Conservation (phyloP, 2,888 invertebrate genomes). For the Pheosia tremula region DNA sequence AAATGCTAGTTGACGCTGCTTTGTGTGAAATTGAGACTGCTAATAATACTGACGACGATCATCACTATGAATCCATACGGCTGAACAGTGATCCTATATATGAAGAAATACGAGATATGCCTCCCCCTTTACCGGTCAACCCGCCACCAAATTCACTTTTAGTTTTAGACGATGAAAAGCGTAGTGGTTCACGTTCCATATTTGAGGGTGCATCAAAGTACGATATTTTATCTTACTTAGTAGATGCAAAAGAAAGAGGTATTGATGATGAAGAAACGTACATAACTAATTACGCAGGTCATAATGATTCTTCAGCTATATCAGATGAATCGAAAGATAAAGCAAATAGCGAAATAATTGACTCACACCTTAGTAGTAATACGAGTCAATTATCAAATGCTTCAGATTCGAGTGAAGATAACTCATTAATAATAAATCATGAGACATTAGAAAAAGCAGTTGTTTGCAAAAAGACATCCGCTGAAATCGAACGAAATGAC, state of each 20-base stretch:
- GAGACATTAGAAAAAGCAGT: slow-evolving; percentile 83
- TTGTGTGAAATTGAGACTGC: slow-evolving; percentile 87
- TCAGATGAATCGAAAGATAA: slow-evolving; percentile 85
- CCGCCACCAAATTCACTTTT: slow-evolving; percentile 90
- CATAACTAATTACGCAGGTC: slow-evolving; percentile 85
- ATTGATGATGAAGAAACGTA: slow-evolving; percentile 89
- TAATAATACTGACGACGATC: slow-evolving; percentile 86
- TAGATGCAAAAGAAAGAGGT: slow-evolving; percentile 92
- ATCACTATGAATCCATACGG: slow-evolving; percentile 90
- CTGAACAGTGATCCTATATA: slow-evolving; percentile 90
- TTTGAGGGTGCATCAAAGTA: slow-evolving; percentile 94
- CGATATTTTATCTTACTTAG: slow-evolving; percentile 94
- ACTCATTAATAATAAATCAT: slow-evolving; percentile 87
- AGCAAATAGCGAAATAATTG: slow-evolving; percentile 67
- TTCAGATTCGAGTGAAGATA: slow-evolving; percentile 95
- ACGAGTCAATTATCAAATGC: slow-evolving; percentile 91
- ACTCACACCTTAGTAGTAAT: slow-evolving; percentile 86
- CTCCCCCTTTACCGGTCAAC: slow-evolving; percentile 91
- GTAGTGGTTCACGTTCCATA: slow-evolving; percentile 87
- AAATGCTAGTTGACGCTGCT: slow-evolving; percentile 88
- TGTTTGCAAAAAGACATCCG: slow-evolving; percentile 84
- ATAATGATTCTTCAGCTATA: slow-evolving; percentile 77
- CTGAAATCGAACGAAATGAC: slow-evolving; percentile 95
- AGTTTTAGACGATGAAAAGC: slow-evolving; percentile 88
- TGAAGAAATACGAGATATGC: slow-evolving; percentile 90